phyloP scores from a whole-genome alignment of 2,888 invertebrate genomes.

The Heliconius ethilla region DNA sequence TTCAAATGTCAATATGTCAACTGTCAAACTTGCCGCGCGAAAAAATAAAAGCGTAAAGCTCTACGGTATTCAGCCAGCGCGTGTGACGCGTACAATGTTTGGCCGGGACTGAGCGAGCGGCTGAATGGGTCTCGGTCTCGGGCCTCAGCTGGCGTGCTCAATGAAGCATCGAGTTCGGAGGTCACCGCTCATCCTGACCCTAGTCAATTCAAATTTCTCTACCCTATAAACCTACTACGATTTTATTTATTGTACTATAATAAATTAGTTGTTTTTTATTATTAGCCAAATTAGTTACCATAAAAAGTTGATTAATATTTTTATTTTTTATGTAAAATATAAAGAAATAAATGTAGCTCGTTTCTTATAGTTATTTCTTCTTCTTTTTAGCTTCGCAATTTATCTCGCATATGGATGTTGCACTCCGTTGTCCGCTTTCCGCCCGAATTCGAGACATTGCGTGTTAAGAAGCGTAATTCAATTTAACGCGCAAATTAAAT shows the following conservation, averaged over 20 bases:
- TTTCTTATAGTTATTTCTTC: background rate
- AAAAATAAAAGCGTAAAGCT: constrained; percentile 59
- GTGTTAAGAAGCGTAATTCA: background rate
- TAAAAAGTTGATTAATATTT: background rate
- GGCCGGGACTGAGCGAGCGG: constrained; percentile 71
- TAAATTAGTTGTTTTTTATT: background rate
- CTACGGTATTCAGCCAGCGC: constrained; percentile 68
- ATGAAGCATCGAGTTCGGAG: constrained; percentile 80
- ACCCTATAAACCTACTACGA: constrained; percentile 43
- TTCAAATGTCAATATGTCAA: constrained; percentile 48
- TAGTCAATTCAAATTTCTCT: constrained; percentile 50
- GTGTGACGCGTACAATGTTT: constrained; percentile 78
- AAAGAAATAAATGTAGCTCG: background rate
- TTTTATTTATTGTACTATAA: constrained; percentile 5
- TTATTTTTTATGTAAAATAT: background rate
- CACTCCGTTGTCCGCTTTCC: background rate
- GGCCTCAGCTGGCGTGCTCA: constrained; percentile 76
- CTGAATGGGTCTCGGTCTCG: constrained; percentile 73
- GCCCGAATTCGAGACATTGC: background rate
- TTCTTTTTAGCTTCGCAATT: background rate
- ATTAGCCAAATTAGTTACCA: background rate
- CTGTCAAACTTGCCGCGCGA: constrained; percentile 71
- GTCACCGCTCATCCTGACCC: constrained; percentile 74
- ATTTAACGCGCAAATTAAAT: constrained; percentile 1
- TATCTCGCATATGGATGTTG: background rate